Evolutionary conservation across 1,140 invertebrate species (phyloP).

Genomic region (Heliconius hewitsoni): DNA sequence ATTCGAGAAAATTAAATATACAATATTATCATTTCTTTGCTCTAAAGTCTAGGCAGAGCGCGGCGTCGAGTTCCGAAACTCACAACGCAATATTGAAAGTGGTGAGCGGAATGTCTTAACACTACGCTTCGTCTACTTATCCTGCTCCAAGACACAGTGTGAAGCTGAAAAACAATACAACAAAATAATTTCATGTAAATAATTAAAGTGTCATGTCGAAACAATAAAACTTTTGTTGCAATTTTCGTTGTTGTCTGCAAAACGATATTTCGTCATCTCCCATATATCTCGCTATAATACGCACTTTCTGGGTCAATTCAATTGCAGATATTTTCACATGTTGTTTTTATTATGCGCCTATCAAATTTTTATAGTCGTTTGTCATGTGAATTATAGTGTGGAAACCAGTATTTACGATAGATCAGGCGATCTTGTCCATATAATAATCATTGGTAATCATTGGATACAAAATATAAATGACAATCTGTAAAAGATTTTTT

Average conservation of each 20-base stretch:
- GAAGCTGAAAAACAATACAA: slow-evolving; percentile 19
- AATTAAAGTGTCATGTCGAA: slow-evolving; percentile 37
- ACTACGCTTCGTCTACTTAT: too few species aligned
- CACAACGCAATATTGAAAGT: too few species aligned
- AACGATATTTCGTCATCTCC: slow-evolving; percentile 23
- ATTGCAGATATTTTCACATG: not conserved
- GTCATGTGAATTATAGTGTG: not conserved
- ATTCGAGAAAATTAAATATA: too few species aligned
- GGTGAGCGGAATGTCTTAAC: too few species aligned
- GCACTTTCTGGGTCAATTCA: slow-evolving; percentile 1
- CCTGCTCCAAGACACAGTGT: too few species aligned
- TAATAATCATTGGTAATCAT: too few species aligned
- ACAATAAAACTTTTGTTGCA: slow-evolving; percentile 39
- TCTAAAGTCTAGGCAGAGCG: too few species aligned
- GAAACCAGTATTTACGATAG: not conserved
- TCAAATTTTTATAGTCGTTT: not conserved
- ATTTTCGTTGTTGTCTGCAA: slow-evolving; percentile 22
- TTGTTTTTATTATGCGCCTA: not conserved
- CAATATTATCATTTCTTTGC: too few species aligned
- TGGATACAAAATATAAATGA: too few species aligned
- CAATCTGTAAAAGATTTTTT: too few species aligned
- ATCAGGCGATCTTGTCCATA: not conserved
- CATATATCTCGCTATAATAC: slow-evolving; percentile 14
- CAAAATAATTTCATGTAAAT: slow-evolving; percentile 31
- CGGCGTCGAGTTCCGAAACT: too few species aligned